Conservation (phyloP, 2,113 vertebrate species). For the Cephalopholis sonnerati region DNA sequence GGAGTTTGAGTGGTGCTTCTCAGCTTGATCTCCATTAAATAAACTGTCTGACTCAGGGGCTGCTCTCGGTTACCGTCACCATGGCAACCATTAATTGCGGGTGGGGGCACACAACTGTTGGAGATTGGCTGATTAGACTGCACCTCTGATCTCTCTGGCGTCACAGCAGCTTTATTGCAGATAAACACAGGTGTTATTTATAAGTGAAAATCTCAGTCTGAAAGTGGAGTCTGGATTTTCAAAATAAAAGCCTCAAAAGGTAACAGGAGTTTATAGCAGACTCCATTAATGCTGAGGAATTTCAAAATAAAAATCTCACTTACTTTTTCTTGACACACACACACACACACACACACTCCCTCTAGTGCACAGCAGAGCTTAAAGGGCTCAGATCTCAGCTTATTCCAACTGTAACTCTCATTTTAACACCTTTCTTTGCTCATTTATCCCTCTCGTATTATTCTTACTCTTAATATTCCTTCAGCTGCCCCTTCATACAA, state of each 20-base stretch:
- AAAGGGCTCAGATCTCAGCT: no score
- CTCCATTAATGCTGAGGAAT: not conserved
- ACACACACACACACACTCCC: not conserved
- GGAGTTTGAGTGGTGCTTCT: not conserved
- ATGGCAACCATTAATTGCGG: not conserved
- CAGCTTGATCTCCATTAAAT: not conserved
- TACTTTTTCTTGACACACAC: not conserved
- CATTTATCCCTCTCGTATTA: slow-evolving; percentile 2
- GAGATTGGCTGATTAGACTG: not conserved
- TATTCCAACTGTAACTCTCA: no score
- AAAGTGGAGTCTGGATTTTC: no score
- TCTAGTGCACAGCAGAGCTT: no score
- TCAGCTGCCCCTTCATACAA: not conserved
- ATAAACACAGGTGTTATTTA: not conserved
- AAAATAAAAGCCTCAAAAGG: not conserved
- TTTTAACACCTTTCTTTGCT: no score
- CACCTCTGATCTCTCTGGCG: not conserved
- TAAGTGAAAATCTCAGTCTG: no score
- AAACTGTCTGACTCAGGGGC: not conserved
- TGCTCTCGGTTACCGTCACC: not conserved
- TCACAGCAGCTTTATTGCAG: not conserved
- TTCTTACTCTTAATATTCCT: not conserved
- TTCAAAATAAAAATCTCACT: not conserved
- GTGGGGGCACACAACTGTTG: not conserved
- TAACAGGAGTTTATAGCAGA: not conserved